Evolutionary conservation across 2,888 invertebrate genomes (phyloP), one percentile per base, ranked within the genome.

Genomic region (Mythimna pallens): DNA sequence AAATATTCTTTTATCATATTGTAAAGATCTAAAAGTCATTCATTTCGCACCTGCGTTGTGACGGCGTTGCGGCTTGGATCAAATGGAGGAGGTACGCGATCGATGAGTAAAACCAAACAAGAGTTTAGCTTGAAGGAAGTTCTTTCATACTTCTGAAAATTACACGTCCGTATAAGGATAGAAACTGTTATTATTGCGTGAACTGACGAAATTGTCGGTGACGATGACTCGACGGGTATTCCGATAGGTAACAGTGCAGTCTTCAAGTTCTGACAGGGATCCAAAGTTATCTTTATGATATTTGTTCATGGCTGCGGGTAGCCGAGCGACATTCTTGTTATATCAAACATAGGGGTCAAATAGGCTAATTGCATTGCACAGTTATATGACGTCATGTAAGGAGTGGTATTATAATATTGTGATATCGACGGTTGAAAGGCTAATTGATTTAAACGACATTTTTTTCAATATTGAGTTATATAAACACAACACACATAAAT

Each of bases 11-110:
- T 61, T 78, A 79, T 82, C 78, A 78, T 64, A 65, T 43, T 55
- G 4, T 69, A 47, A 58, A 80, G 47, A 80, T 80, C 65, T 64
- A 55, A 79, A 73, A 73, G 80, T 73, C 80, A 75, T 52, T 73
- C 80, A 75, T 52, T 80, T 80, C 59, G 55, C 84, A 81, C 81
- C 84, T 83, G 75, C 30, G 20, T 30, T 14, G 36, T 80, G 80
- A 80, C 83, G 83, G 64, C 40, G 25, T 17, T 6, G 58, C 62
- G 76, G 76, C 65, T n/a, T 34, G 30, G 36, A 50, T 50, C 30
- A 57, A 50, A 47, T 14, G 20, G 36, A 63, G 50, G n/a, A 9
- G n/a, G 34, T 34, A 55, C 9, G 57, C 8, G 14, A 20, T 20
- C 59, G 66, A 55, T 81, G 76, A 81, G 61, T 71, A 71, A 81